Evolutionary conservation across 2,888 invertebrate species (phyloP), one percentile per base, ranked within the genome.

Genomic region (Leptothorax acervorum): DNA sequence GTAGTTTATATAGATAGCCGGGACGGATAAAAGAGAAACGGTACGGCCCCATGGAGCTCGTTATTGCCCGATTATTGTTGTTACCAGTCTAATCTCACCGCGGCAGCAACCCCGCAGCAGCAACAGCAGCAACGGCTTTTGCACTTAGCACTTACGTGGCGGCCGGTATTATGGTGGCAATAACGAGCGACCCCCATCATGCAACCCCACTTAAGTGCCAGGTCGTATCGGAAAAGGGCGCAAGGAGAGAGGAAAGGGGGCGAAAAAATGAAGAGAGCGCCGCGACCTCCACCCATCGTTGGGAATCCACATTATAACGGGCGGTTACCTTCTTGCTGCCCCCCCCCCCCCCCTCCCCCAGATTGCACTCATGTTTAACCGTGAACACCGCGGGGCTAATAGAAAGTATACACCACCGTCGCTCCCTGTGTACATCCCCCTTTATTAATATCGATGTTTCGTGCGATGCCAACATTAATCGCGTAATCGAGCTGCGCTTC

Each of bases 51-150:
- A 28, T 55, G 71, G 45, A 55, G 53, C 87, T 92, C 76, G 89
- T 91, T 92, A 89, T 91, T 90, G 82, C 87, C 75, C 88, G 91
- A 92, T 92, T 89, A 91, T 92, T 89, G 87, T 88, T 86, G 90
- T 90, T 92, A 89, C 86, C n/a, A 51, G 82, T 84, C 85, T 87
- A 90, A 91, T 90, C 89, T 87, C 83, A 78, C n/a, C 45, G 85
- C 62, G 86, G 87, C 87, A 87, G 86, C 87, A 87, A 88, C 87
- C 89, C 83, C 62, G 83, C 57, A 70, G 65, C 83, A 57, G 51
- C 74, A 39, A 15, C 51, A 18, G 35, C 51, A 53, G n/a, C 78
- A 73, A 60, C 73, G 35, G 74, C 60, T 62, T 74, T 88, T 85
- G 86, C 82, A 84, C 86, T 90, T 90, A 86, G 87, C 89, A 75